Evolutionary conservation across 2,113 vertebrate species (phyloP).

Genomic region (Podarcis cretensis): DNA sequence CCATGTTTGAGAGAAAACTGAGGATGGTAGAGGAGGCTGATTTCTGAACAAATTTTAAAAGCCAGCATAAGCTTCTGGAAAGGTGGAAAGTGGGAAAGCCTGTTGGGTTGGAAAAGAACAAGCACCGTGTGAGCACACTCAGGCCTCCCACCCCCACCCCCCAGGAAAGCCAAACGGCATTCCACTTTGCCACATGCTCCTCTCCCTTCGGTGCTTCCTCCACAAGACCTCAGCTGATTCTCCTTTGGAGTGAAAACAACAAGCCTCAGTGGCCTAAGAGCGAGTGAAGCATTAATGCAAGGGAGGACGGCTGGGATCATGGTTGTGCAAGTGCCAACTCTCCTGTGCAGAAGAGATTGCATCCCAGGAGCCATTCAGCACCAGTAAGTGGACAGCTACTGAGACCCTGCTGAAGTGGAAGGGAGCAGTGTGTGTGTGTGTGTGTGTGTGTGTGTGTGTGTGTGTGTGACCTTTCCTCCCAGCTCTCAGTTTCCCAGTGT

Average conservation of each 20-base stretch:
- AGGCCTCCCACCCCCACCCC: neutral
- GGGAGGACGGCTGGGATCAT: neutral
- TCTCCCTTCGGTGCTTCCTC: accelerated
- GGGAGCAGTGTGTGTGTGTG: neutral
- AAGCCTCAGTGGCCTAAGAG: constrained; percentile 36
- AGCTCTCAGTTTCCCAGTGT: neutral
- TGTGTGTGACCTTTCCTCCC: neutral
- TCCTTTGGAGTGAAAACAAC: constrained; percentile 29
- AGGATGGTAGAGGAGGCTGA: neutral
- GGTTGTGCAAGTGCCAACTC: neutral
- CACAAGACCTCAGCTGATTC: constrained; percentile 37
- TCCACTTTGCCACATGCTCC: constrained; percentile 42
- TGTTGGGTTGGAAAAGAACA: constrained; percentile 41
- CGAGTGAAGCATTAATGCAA: constrained; percentile 7
- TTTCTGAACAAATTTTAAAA: neutral
- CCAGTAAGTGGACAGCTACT: neutral
- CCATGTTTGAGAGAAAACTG: neutral
- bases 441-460: neutral
- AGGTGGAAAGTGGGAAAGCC: constrained; percentile 33
- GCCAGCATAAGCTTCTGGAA: neutral
- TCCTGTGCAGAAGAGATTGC: neutral
- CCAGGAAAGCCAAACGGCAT: constrained; percentile 3
- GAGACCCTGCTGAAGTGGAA: neutral
- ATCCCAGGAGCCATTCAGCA: neutral
- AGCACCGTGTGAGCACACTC: neutral